These are phyloP conservation scores for Tanytarsus gracilentus DNA, from an alignment of 2,888 invertebrate species.

Conservation along the genomic window DNA sequence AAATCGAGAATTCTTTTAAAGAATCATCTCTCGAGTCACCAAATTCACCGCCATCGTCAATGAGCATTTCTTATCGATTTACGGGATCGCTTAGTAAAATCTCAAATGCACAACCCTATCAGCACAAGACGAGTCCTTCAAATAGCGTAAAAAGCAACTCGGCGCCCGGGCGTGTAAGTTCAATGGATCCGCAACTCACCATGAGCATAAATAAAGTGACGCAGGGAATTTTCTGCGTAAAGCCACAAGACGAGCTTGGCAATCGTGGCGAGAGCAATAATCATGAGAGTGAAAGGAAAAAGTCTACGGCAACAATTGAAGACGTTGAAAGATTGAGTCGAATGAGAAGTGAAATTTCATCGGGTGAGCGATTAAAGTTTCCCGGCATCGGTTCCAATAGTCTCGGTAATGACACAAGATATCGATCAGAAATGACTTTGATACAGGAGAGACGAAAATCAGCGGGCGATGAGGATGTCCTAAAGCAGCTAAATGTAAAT, in stretches of 20 bases:
- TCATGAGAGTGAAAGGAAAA: neutral
- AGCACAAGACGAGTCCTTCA: conserved; percentile 41
- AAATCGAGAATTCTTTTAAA: conserved; percentile 70
- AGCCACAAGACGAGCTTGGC: conserved; percentile 57
- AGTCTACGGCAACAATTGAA: conserved; percentile 40
- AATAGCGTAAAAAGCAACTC: conserved; percentile 45
- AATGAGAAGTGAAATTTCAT: conserved; percentile 44
- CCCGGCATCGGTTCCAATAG: conserved; percentile 45
- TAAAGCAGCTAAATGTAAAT: conserved; percentile 59
- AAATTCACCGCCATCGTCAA: conserved; percentile 30
- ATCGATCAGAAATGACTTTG: conserved; percentile 27
- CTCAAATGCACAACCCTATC: neutral
- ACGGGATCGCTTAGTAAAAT: conserved; percentile 26
- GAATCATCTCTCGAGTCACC: conserved; percentile 42
- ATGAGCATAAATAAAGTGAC: conserved; percentile 43
- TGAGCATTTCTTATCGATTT: conserved; percentile 29
- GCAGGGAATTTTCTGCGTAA: conserved; percentile 54
- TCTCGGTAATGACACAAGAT: conserved; percentile 45
- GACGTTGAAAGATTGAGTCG: conserved; percentile 52
- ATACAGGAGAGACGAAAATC: conserved; percentile 59
- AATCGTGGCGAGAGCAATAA: conserved; percentile 53
- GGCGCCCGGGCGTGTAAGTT: conserved; percentile 43
- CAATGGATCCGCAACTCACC: conserved; percentile 43
- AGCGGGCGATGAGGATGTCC: conserved; percentile 69
- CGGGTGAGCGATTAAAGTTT: conserved; percentile 37